Conservation (phyloP, 2,797 vertebrate species). For the Sebastes wilsoni region DNA sequence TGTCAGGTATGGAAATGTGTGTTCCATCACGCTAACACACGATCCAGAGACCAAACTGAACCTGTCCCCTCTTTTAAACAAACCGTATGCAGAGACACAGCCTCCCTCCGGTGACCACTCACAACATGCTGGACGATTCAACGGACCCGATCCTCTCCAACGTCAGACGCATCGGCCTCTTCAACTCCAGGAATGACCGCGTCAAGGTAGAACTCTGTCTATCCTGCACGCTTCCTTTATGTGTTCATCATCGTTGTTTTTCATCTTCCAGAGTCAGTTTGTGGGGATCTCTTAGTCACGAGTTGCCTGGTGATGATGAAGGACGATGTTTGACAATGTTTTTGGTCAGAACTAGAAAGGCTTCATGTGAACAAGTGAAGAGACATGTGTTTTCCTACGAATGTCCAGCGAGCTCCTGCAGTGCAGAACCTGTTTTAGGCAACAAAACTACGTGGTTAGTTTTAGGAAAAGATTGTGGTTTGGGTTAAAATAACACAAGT, state of each 20-base stretch:
- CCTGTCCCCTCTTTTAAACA: not conserved
- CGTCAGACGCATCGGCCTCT: conserved; percentile 91
- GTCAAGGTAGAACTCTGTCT: conserved; percentile 85
- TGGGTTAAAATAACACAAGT: no score
- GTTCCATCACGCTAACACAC: not conserved
- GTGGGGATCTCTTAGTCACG: no score
- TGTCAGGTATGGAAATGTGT: not conserved
- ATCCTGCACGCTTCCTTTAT: not conserved
- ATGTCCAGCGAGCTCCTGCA: no score
- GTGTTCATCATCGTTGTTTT: not conserved
- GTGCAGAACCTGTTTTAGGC: no score
- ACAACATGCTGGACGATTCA: conserved; percentile 95
- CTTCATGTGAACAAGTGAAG: not conserved
- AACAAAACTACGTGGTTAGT: no score
- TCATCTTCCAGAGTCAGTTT: not conserved
- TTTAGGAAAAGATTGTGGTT: no score
- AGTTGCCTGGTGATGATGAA: not conserved
- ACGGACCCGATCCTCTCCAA: conserved; percentile 92
- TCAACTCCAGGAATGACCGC: conserved; percentile 91
- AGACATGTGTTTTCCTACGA: no score
- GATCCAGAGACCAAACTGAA: not conserved
- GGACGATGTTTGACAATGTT: not conserved
- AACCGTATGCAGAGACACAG: conserved; percentile 85
- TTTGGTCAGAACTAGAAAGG: no score
- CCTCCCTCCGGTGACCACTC: conserved; percentile 96